Conservation (phyloP, 1,140 invertebrate species). For the Nilaparvata lugens region DNA sequence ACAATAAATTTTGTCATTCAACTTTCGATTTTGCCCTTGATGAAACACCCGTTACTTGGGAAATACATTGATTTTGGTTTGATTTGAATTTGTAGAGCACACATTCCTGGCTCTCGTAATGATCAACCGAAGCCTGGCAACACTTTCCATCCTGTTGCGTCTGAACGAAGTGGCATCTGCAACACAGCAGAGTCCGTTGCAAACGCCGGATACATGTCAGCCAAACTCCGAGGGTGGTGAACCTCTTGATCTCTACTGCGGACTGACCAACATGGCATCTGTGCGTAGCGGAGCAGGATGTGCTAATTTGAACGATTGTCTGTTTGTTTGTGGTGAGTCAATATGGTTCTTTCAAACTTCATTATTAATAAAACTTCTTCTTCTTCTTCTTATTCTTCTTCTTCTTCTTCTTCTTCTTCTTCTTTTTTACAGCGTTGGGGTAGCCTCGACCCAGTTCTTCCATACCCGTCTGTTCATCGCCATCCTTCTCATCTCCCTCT, state of each 20-base stretch:
- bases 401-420: too few species aligned
- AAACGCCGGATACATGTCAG: slow-evolving; percentile 4
- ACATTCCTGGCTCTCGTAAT: slow-evolving; percentile 57
- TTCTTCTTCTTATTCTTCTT: too few species aligned
- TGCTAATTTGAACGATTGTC: slow-evolving; percentile 51
- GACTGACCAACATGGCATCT: slow-evolving; percentile 54
- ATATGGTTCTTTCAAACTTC: too few species aligned
- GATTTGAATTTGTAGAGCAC: slow-evolving; percentile 40
- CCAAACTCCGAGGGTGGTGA: not conserved
- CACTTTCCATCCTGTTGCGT: slow-evolving; percentile 52
- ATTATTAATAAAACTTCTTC: too few species aligned
- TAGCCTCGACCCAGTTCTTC: too few species aligned
- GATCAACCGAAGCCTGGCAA: slow-evolving; percentile 48
- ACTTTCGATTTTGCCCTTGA: too few species aligned
- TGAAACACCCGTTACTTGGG: too few species aligned
- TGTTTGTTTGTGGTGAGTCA: slow-evolving; percentile 61
- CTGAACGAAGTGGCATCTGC: slow-evolving; percentile 40
- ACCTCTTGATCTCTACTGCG: slow-evolving; percentile 45
- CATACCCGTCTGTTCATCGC: too few species aligned
- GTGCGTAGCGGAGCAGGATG: slow-evolving; percentile 66
- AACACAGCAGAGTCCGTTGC: slow-evolving; percentile 28
- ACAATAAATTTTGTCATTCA: too few species aligned
- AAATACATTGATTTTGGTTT: too few species aligned
- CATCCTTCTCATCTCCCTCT: too few species aligned
- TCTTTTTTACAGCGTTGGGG: too few species aligned